These are phyloP conservation scores for Diploptera punctata DNA, from an alignment of 2,888 invertebrate species.

Conservation along the genomic window DNA sequence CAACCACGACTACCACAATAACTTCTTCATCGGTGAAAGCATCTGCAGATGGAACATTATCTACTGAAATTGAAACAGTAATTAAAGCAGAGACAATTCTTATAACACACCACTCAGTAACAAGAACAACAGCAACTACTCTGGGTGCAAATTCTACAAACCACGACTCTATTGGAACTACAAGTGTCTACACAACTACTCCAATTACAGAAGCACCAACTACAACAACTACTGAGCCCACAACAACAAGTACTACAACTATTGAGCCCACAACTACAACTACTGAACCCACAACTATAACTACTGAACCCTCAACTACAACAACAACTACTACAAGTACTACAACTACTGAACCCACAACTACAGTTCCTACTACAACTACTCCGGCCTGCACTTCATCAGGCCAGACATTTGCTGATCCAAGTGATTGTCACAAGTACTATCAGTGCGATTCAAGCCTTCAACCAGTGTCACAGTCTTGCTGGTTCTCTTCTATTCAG, in stretches of 20 bases:
- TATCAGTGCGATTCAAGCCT: conserved; percentile 3
- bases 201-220: not conserved
- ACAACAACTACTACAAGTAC: not conserved
- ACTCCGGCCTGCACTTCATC: not conserved
- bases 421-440: not conserved
- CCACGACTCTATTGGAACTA: no score
- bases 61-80: no score
- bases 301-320: not conserved
- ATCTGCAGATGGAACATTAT: no score
- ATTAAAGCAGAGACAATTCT: no score
- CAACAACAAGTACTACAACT: not conserved
- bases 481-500: not conserved
- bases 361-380: not conserved
- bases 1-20: not conserved
- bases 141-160: no score
- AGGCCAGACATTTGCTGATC: not conserved
- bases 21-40: no score
- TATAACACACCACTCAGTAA: no score
- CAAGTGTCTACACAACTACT: not conserved
- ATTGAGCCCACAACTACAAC: not conserved
- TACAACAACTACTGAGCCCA: not conserved
- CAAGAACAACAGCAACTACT: no score
- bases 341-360: not conserved
- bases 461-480: not conserved
- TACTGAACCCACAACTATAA: not conserved